Percentiles rank a stretch among this genome's conserved stretches.
Evolutionary conservation across 2,797 vertebrate species (phyloP).

Genomic region (Cyclopterus lumpus): DNA sequence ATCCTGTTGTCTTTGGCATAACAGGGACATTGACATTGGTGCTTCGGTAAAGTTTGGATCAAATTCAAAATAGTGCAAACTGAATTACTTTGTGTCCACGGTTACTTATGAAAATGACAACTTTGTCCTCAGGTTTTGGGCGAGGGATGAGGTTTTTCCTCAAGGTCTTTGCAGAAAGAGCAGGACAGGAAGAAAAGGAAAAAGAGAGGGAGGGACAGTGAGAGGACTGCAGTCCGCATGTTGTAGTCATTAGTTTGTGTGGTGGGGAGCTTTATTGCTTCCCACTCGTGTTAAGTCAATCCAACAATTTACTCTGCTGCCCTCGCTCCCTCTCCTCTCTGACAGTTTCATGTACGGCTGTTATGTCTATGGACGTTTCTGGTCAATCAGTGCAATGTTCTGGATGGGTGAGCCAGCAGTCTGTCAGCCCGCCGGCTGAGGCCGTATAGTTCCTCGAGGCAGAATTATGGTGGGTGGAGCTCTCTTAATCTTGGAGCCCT

Average conservation of each 20-base stretch:
- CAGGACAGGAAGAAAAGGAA: background rate
- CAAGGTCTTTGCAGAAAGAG: constrained; percentile 24
- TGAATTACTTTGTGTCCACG: constrained; percentile 27
- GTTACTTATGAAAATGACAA: constrained; percentile 39
- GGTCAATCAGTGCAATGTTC: constrained; percentile 72
- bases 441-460: constrained; percentile 43
- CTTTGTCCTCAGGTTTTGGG: constrained; percentile 28
- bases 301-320: constrained; percentile 68
- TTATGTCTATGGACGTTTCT: constrained; percentile 61
- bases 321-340: constrained; percentile 50
- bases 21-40: constrained; percentile 16
- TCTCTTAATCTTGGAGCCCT: constrained; percentile 45
- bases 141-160: constrained; percentile 30
- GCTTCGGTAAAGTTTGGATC: constrained; percentile 29
- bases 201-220: constrained; percentile 7
- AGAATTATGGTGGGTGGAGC: constrained; percentile 55
- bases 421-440: constrained; percentile 55
- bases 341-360: constrained; percentile 56
- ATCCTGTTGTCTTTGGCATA: constrained; percentile 49
- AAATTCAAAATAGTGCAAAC: constrained; percentile 25
- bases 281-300: constrained; percentile 74
- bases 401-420: constrained; percentile 66
- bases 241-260: constrained; percentile 75
- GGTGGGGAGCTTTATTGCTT: constrained; percentile 73
- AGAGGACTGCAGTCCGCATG: constrained; percentile 52